Evolutionary conservation across 35 echinoderm and acorn worm genomes (phyloP).

Genomic region (Apostichopus californicus): DNA sequence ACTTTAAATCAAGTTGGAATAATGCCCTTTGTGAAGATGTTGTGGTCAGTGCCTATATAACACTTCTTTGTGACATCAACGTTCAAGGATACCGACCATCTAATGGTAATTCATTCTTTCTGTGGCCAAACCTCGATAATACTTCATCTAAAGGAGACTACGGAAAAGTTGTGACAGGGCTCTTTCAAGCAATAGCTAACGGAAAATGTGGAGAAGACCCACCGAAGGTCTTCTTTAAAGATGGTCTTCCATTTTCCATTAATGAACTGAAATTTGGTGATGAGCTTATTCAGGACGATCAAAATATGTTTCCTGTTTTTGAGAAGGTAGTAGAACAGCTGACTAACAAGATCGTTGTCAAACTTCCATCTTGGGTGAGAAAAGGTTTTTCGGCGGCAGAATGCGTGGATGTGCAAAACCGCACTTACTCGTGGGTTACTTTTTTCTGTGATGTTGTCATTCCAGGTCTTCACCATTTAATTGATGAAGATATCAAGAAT

Average conservation of each 20-base stretch:
- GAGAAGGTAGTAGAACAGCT: neutral
- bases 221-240: constrained; percentile 54
- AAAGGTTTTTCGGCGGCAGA: constrained; percentile 8
- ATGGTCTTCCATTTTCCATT: neutral
- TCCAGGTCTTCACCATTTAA: neutral
- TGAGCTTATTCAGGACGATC: constrained; percentile 22
- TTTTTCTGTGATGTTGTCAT: constrained; percentile 71
- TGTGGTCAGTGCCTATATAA: constrained; percentile 61
- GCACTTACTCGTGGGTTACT: constrained; percentile 43
- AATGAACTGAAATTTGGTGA: constrained; percentile 28
- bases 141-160: constrained; percentile 36
- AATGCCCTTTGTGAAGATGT: constrained; percentile 55
- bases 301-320: constrained; percentile 16
- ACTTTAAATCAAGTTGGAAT: constrained; percentile 64
- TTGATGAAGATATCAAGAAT: neutral
- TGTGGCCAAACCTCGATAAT: constrained; percentile 68
- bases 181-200: constrained; percentile 56
- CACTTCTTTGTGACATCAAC: constrained; percentile 39
- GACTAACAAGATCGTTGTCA: neutral
- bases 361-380: constrained; percentile 32
- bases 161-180: constrained; percentile 55
- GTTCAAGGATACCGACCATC: neutral
- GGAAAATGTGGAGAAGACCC: constrained; percentile 1
- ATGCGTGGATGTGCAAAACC: neutral
- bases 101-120: neutral